phyloP scores from a whole-genome alignment of 53 echinoderm and acorn worm species.

The Glandiceps talaboti region DNA sequence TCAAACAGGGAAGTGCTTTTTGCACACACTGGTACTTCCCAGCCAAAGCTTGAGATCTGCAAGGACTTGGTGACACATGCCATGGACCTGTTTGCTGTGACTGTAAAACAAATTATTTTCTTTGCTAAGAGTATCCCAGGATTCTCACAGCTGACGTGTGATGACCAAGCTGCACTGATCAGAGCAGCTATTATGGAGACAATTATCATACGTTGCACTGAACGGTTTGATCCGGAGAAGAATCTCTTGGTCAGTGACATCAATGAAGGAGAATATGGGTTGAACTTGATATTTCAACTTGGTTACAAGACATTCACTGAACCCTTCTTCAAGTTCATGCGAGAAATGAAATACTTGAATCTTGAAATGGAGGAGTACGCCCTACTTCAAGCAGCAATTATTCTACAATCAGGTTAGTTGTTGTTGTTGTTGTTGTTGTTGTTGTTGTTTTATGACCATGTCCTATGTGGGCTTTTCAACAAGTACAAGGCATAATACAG shows the following conservation, averaged over 20 bases:
- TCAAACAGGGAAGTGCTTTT: background rate
- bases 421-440: background rate
- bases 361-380: constrained; percentile 85
- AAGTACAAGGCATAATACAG: too few relatives aligned
- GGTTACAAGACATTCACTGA: constrained; percentile 79
- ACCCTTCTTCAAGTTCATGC: constrained; percentile 90
- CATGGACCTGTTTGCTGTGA: constrained; percentile 97
- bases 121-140: constrained; percentile 95
- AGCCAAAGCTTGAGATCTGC: constrained; percentile 42
- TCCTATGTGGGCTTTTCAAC: background rate
- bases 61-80: constrained; percentile 84
- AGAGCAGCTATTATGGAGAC: constrained; percentile 86
- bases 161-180: constrained; percentile 93
- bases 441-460: too few relatives aligned
- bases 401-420: constrained; percentile 72
- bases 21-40: background rate
- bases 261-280: constrained; percentile 79
- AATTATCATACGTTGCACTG: constrained; percentile 69
- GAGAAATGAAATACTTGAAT: constrained; percentile 74
- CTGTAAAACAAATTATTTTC: constrained; percentile 86
- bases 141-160: constrained; percentile 72
- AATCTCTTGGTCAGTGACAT: constrained; percentile 73
- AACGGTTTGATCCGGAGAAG: constrained; percentile 66
- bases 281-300: constrained; percentile 90
- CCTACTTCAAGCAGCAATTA: constrained; percentile 72